phyloP scores from a whole-genome alignment of 2,797 vertebrate genomes.

The Sebastes goodei region DNA sequence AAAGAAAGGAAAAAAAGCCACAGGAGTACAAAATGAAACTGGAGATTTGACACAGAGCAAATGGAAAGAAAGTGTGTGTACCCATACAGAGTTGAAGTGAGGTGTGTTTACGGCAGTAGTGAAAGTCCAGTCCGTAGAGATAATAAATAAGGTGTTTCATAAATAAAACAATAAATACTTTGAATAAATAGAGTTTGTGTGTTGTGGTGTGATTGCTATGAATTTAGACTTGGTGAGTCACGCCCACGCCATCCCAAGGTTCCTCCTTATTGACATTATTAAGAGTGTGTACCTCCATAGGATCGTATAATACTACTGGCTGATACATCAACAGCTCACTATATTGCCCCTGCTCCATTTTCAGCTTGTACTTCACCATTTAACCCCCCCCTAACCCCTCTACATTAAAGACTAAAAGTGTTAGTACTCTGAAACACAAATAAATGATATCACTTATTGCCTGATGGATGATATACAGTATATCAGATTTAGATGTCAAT shows the following conservation, averaged over 20 bases:
- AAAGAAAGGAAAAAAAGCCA: slow-evolving; percentile 64
- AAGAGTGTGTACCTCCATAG: slow-evolving; percentile 24
- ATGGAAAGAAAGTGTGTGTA: slow-evolving; percentile 55
- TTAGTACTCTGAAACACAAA: slow-evolving; percentile 80
- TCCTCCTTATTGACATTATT: slow-evolving; percentile 34
- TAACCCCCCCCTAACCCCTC: neutral
- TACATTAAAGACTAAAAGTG: slow-evolving; percentile 66
- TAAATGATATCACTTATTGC: slow-evolving; percentile 82
- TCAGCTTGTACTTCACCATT: slow-evolving; percentile 42
- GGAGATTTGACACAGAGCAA: slow-evolving; percentile 80
- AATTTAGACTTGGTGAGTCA: slow-evolving; percentile 66
- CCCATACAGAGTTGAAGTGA: slow-evolving; percentile 50
- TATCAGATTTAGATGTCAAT: slow-evolving; percentile 48
- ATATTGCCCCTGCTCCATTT: slow-evolving; percentile 38
- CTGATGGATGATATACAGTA: slow-evolving; percentile 74
- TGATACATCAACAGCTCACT: slow-evolving; percentile 39
- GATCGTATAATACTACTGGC: slow-evolving; percentile 26
- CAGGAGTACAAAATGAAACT: slow-evolving; percentile 85
- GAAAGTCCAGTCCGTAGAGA: slow-evolving; percentile 81
- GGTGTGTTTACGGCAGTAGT: slow-evolving; percentile 61
- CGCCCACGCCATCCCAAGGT: slow-evolving; percentile 17
- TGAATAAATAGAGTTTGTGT: slow-evolving; percentile 81
- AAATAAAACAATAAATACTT: slow-evolving; percentile 83
- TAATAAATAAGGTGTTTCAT: slow-evolving; percentile 75
- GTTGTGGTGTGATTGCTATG: slow-evolving; percentile 65